Percentiles rank a stretch among this genome's conserved stretches.
phyloP scores from a whole-genome alignment of 1,140 invertebrate species.

The Aphidius gifuensis region DNA sequence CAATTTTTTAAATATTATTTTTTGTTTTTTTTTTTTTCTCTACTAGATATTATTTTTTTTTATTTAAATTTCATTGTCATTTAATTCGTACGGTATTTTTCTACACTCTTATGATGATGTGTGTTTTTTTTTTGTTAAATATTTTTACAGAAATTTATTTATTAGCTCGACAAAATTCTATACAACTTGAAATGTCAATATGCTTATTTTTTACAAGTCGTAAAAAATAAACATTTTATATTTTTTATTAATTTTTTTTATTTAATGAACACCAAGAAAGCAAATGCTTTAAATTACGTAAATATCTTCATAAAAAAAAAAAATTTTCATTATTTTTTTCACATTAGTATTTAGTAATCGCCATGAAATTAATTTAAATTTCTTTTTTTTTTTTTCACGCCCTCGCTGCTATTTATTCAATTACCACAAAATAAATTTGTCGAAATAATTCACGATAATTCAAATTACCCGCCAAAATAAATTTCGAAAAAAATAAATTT shows the following conservation, averaged over 20 bases:
- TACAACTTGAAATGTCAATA: constrained; percentile 23
- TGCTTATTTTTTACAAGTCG: constrained; percentile 2
- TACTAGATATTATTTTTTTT: too few relatives aligned
- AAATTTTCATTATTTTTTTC: not conserved
- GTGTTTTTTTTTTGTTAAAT: not conserved
- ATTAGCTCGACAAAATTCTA: constrained; percentile 16
- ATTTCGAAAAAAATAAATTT: too few relatives aligned
- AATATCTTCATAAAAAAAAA: too few relatives aligned
- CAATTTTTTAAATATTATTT: too few relatives aligned
- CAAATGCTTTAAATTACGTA: constrained; percentile 5
- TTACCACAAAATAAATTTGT: not conserved
- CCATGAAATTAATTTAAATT: constrained; percentile 17
- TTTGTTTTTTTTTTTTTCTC: too few relatives aligned
- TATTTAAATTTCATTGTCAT: not conserved
- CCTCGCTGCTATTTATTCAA: constrained; percentile 14
- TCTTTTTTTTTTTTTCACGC: constrained; percentile 21
- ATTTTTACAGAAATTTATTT: constrained; percentile 11
- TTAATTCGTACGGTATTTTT: not conserved
- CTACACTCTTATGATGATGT: not conserved
- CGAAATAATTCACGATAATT: constrained; percentile 14
- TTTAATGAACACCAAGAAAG: constrained; percentile 30
- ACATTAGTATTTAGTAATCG: constrained; percentile 12
- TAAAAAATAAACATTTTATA: not conserved
- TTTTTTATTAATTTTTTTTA: constrained; percentile 9
- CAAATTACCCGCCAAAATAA: not conserved